Conservation (phyloP, 2,797 vertebrate species). For the Garrulus glandarius region DNA sequence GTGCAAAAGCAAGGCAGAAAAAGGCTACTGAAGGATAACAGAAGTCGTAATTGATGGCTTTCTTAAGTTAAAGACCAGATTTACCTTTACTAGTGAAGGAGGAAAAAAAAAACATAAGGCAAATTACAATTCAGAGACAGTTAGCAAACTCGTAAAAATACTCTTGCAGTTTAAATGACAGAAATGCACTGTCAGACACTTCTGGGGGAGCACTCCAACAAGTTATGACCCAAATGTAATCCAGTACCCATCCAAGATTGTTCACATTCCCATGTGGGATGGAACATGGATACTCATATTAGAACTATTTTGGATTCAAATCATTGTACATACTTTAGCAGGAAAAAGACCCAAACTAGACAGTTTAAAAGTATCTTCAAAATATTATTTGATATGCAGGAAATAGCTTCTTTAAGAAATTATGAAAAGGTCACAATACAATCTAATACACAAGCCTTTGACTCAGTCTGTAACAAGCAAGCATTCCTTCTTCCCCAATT, state of each 20-base stretch:
- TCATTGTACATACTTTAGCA: neutral
- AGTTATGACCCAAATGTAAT: neutral
- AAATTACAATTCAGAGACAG: neutral
- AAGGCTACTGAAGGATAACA: neutral
- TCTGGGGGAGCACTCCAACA: neutral
- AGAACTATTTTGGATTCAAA: neutral
- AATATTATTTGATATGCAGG: neutral
- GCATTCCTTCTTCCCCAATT: neutral
- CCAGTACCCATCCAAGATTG: neutral
- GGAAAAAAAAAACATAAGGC: neutral
- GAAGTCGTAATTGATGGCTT: neutral
- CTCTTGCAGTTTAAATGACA: neutral
- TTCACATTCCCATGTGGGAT: neutral
- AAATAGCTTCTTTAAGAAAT: neutral
- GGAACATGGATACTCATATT: neutral
- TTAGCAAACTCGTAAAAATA: neutral
- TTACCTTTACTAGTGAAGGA: neutral
- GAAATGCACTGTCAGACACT: neutral
- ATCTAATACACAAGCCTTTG: neutral
- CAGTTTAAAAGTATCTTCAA: neutral
- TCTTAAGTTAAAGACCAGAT: neutral
- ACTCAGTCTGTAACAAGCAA: neutral
- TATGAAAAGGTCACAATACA: neutral
- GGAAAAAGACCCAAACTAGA: neutral
- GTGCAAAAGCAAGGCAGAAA: neutral